phyloP scores from a whole-genome alignment of 2,113 vertebrate species.

The Melanostigma gelatinosum region DNA sequence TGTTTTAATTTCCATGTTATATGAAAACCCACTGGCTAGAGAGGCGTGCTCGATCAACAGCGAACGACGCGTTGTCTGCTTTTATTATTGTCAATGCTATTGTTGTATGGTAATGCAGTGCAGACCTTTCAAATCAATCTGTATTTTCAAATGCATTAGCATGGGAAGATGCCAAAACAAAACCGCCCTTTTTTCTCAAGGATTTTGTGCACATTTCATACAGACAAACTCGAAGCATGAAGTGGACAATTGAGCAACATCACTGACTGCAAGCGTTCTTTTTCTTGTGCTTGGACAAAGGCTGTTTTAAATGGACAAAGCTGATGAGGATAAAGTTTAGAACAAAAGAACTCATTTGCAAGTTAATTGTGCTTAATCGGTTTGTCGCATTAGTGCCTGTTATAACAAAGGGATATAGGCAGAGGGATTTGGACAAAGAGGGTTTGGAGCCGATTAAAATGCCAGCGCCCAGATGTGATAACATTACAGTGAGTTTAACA shows the following conservation, averaged over 20 bases:
- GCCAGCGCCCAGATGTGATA: conserved; percentile 66
- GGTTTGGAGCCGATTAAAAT: conserved; percentile 63
- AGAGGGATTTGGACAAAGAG: conserved; percentile 73
- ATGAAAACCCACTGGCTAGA: conserved; percentile 19
- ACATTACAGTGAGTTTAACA: conserved; percentile 62
- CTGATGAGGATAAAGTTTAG: conserved; percentile 65
- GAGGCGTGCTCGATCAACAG: conserved; percentile 26
- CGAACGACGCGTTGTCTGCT: conserved; percentile 6
- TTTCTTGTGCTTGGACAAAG: conserved; percentile 50
- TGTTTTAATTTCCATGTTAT: conserved; percentile 11
- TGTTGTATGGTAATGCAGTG: conserved; percentile 6
- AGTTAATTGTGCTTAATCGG: conserved; percentile 77
- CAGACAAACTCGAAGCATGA: conserved; percentile 49
- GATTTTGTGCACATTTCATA: conserved; percentile 37
- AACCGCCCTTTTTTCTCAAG: conserved; percentile 24
- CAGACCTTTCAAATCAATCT: conserved; percentile 30
- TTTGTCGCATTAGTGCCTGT: conserved; percentile 69
- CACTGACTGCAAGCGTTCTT: conserved; percentile 28
- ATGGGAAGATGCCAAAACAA: conserved; percentile 22
- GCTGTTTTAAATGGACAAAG: conserved; percentile 60
- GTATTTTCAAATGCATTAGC: conserved; percentile 43
- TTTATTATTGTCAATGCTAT: conserved; percentile 24
- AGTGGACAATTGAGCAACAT: conserved; percentile 58
- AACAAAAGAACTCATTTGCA: conserved; percentile 77
- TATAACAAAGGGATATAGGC: conserved; percentile 68